Evolutionary conservation across 2,113 vertebrate species (phyloP).

Genomic region (Catagonus wagneri): DNA sequence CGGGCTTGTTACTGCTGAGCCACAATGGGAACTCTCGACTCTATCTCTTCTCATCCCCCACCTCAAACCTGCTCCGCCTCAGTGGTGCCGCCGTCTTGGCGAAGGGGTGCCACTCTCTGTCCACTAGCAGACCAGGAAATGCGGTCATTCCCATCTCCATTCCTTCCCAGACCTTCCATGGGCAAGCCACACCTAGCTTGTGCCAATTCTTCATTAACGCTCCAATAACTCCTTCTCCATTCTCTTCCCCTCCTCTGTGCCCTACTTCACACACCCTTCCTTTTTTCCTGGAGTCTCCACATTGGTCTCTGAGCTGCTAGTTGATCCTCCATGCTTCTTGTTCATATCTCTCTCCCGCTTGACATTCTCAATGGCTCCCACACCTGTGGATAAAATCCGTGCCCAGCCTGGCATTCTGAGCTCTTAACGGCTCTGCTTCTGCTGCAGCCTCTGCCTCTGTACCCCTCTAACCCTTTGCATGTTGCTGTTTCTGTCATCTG

Average conservation of each 20-base stretch:
- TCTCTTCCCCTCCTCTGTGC: not conserved
- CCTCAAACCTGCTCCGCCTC: not conserved
- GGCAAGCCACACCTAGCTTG: not conserved
- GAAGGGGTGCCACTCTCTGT: not conserved
- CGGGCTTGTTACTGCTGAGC: no score
- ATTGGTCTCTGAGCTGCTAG: not conserved
- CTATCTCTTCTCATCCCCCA: not conserved
- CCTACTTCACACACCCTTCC: not conserved
- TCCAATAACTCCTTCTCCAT: not conserved
- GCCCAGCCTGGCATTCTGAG: not conserved
- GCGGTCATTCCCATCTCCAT: not conserved
- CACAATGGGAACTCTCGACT: no score
- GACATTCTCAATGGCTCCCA: not conserved
- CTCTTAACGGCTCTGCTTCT: accelerated
- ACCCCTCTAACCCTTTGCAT: not conserved
- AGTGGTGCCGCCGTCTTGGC: accelerated
- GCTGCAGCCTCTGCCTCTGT: not conserved
- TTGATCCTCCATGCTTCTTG: not conserved
- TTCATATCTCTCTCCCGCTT: not conserved
- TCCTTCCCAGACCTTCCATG: not conserved
- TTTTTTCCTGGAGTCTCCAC: not conserved
- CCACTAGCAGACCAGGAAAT: not conserved
- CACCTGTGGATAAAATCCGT: not conserved
- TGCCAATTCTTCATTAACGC: not conserved
- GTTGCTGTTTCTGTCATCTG: not conserved